Evolutionary conservation across 2,797 vertebrate genomes (phyloP).

Genomic region (Propithecus perrieri): DNA sequence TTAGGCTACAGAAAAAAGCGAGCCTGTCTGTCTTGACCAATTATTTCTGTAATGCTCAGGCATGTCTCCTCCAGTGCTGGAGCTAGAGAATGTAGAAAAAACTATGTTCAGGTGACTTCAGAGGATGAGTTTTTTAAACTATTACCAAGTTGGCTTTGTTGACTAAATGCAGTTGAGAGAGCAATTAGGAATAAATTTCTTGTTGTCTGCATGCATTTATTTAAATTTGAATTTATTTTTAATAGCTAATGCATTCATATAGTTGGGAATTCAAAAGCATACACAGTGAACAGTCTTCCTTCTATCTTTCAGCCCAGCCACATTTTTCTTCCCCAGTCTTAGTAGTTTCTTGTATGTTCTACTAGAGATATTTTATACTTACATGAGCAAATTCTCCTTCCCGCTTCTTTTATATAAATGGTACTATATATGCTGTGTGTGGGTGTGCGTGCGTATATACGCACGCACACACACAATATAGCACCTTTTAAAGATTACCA

Average conservation of each 20-base stretch:
- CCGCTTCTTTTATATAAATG: not conserved
- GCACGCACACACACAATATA: too few species aligned
- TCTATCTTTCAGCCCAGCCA: not conserved
- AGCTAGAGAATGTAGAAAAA: not conserved
- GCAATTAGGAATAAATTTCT: not conserved
- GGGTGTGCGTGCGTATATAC: rapidly evolving
- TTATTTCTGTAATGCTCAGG: not conserved
- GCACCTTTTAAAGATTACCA: not conserved
- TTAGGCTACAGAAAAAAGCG: not conserved
- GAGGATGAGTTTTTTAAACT: not conserved
- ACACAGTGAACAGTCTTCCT: not conserved
- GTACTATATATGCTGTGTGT: not conserved
- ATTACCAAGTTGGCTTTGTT: not conserved
- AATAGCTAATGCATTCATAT: not conserved
- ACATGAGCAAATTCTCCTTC: not conserved
- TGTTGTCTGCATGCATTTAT: not conserved
- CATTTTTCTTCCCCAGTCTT: not conserved
- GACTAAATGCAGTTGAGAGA: not conserved
- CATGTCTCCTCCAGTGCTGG: not conserved
- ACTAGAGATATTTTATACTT: not conserved
- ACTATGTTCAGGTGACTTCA: not conserved
- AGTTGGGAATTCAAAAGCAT: not conserved
- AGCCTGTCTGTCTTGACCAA: not conserved
- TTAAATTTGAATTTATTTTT: not conserved
- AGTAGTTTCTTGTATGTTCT: not conserved